Base-by-base conservation (phyloP, 2,888 invertebrate species). In the Drosophila tripunctata region DNA sequence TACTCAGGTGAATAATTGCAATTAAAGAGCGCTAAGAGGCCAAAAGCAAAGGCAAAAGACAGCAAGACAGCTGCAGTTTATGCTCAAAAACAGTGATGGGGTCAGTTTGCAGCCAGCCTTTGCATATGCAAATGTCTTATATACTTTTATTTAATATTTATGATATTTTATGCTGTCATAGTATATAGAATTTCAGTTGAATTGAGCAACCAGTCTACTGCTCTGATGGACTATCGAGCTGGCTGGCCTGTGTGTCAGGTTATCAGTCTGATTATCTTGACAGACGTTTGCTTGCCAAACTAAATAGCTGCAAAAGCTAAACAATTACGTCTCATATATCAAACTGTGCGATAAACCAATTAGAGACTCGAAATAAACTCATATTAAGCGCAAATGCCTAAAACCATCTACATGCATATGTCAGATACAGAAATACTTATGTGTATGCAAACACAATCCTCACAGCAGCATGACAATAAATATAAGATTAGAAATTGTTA, bases 1-100 rank as follows among this genome's bases (percentile, higher is more conserved):
- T 57, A 68, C 60, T 74, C 79, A 47, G 56, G 78, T 73, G 69
- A 66, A 71, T 80, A 82, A 86, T 86, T 86, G 84, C 67, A 81
- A 84, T 81, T 84, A 84, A 84, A 81, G 72, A 62, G 74, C 66
- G 67, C 54, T 51, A 41, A 33, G 52, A 19, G 68, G 65, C 58
- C 4, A 8, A 40, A 62, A 41, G 27, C 27, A n/a, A n/a, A n/a
- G n/a, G n/a, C n/a, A n/a, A n/a, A n/a, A n/a, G n/a, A n/a, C n/a
- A n/a, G n/a, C n/a, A n/a, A n/a, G n/a, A 30, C 41, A 51, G 54
- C n/a, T 58, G 71, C 56, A 70, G 15, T 22, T 21, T 14, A 10
- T 50, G 12, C 12, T 12, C 5, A 17, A n/a, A 6, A 4, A 12
- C 12, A 8, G 2, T 2, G 3, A 7, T 15, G 8, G n/a, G 30